Base-by-base conservation (phyloP, 2,113 vertebrate species). In the Pampusana beccarii region DNA sequence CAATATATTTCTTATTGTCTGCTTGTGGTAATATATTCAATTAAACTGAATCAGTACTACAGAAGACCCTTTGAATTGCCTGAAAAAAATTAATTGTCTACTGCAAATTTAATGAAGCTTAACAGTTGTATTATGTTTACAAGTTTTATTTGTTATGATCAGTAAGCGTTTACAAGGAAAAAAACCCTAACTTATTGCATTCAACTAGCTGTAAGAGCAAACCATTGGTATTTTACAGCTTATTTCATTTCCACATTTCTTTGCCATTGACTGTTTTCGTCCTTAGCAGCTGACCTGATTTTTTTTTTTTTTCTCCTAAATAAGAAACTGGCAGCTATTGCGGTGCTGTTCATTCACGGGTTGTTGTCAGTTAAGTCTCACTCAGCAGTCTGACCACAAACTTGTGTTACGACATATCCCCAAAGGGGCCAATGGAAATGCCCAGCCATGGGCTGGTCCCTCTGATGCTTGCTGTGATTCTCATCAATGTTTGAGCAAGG, bases 1-100 rank as follows among this genome's bases (percentile, higher is more conserved):
- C 98, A 98, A 98, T 97, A 97, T 97, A 96, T 96, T 97, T 97
- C 97, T 95, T 97, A 95, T 95, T 97, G 97, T 98, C 97, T 96
- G 95, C 90, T 96, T 64, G 85, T 97, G 94, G 96, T 97, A 94
- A 96, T 96, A 96, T 69, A 95, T 97, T 97, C 97, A 98, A 97
- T 98, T 98, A 97, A 96, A 97, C 74, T n/a, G 80, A 95, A 92
- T 83, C 96, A 81, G 95, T 60, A 36, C 92, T 95, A 87, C 84
- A 86, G 87, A 93, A 94, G 94, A 95, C 94, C 88, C 86, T 95
- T 54, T 84, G 88, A 98, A 96, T 94, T 91, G 93, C 90, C 24
- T 48, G 90, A 31, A 94, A 92, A 87, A 90, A 97, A 97, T 97
- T 97, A 97, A 97, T 96, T 97, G 94, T 86, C 96, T 96, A 92